These are phyloP conservation scores for Palythoa heliodiscus DNA, from an alignment of 92 coral and sea anemone genomes.

Conservation along the genomic window DNA sequence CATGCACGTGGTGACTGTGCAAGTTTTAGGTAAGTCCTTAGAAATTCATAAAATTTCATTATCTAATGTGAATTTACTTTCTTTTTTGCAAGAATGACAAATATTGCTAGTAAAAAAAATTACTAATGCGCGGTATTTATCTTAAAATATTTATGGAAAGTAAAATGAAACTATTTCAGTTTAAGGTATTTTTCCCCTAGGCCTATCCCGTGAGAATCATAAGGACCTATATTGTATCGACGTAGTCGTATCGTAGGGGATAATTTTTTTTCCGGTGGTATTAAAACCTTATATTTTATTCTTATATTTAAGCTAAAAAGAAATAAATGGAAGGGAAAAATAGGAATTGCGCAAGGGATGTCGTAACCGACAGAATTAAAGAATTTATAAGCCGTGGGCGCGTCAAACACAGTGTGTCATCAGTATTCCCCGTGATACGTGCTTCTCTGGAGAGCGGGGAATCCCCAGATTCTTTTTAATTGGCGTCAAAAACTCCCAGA, in stretches of 20 bases:
- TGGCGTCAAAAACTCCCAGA: constrained; percentile 52
- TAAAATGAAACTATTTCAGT: not conserved
- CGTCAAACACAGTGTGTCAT: not conserved
- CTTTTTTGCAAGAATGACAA: not conserved
- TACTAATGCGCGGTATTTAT: no score
- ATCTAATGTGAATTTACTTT: no score
- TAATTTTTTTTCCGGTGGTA: constrained; percentile 6
- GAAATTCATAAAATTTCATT: no score
- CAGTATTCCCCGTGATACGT: constrained; percentile 17
- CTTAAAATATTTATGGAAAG: not conserved
- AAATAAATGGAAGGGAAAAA: not conserved
- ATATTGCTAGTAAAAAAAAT: not conserved
- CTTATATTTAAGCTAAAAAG: constrained; percentile 2
- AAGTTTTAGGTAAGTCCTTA: no score
- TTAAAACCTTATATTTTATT: not conserved
- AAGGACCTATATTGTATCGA: not conserved
- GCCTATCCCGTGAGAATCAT: not conserved
- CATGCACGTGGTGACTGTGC: no score
- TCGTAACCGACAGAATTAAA: constrained; percentile 29
- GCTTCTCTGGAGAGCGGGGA: constrained; percentile 56
- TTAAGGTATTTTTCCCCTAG: not conserved
- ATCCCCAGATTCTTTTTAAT: constrained; percentile 71
- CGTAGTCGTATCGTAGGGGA: not conserved
- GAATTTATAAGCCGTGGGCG: not conserved
- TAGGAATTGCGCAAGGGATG: constrained; percentile 37